Evolutionary conservation across 1,140 invertebrate species (phyloP).

Genomic region (Phymastichus coffea): DNA sequence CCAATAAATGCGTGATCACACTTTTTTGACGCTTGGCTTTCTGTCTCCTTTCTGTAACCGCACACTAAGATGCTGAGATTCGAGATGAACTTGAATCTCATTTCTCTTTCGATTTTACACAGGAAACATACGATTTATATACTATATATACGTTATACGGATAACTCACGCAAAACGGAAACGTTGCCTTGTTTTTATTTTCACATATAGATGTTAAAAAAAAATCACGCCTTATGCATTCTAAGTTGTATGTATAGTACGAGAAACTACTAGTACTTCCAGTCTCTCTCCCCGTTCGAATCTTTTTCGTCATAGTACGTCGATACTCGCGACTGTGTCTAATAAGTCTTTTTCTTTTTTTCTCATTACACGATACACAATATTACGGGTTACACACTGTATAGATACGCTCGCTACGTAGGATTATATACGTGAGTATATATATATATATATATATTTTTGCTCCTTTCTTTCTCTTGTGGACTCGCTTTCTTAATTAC

Average conservation of each 20-base stretch:
- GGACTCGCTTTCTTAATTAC: conserved; percentile 50
- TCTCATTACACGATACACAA: conserved; percentile 41
- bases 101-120: conserved; percentile 8
- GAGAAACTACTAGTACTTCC: conserved; percentile 2
- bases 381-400: conserved; percentile 46
- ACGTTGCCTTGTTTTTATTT: conserved; percentile 2
- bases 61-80: no score
- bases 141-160: conserved; percentile 11
- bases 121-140: conserved; percentile 21
- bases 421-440: conserved; percentile 49
- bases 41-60: not conserved
- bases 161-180: conserved; percentile 13
- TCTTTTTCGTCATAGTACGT: conserved; percentile 17
- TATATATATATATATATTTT: no score
- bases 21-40: conserved; percentile 40
- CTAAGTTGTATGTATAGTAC: not conserved
- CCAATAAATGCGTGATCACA: conserved; percentile 45
- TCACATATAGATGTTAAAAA: no score
- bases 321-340: conserved; percentile 21
- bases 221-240: conserved; percentile 10
- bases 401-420: conserved; percentile 45
- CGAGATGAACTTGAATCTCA: no score
- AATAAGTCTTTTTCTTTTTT: conserved; percentile 24
- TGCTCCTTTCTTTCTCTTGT: conserved; percentile 32
- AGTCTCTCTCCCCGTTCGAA: not conserved